Evolutionary conservation across 2,888 invertebrate species (phyloP), one percentile per base, ranked within the genome.

Genomic region (Chymomyza fuscimana): DNA sequence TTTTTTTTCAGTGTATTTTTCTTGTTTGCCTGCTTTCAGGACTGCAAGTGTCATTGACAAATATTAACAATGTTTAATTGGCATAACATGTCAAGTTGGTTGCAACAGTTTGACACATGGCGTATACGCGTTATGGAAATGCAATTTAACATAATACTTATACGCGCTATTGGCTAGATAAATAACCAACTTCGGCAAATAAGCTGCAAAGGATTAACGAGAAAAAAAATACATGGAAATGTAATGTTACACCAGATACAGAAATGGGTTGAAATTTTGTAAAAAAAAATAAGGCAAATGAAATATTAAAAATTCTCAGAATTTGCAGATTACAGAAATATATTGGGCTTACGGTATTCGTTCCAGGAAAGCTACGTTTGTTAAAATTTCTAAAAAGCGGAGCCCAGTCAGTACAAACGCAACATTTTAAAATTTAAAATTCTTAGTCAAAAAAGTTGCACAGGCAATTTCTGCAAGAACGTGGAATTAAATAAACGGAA

Each of bases 1-100:
- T 46, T 46, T 46, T 79, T 86, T 78, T 76, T 7, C 54, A 54
- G 15, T 54, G 9, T 9, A 19, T 54, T 16, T 22, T 9, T 2
- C 2, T 54, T 19, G 15, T 15, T 58, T 58, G 58, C 9, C 22
- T 5, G 58, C 25, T 22, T 25, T 25, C 9, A 22, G n/a, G 4
- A 40, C 36, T 40, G 32, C 67, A 67, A 72, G 70, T 86, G 83
- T 74, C 81, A 83, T 77, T 80, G 77, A 67, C 73, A 73, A 74
- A 76, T 74, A 70, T 72, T 76, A 76, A 81, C 72, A 73, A 77
- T 77, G 73, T 77, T 69, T 83, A 86, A 83, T 84, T 86, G 78
- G 52, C 54, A 67, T 58, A 51, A 66, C 66, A 69, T 29, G 63
- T 64, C 40, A 19, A 56, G 59, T 25, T 51, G 65, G 6, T 29